Evolutionary conservation across 2,888 invertebrate genomes (phyloP).

Genomic region (Drosophila multiciliata): DNA sequence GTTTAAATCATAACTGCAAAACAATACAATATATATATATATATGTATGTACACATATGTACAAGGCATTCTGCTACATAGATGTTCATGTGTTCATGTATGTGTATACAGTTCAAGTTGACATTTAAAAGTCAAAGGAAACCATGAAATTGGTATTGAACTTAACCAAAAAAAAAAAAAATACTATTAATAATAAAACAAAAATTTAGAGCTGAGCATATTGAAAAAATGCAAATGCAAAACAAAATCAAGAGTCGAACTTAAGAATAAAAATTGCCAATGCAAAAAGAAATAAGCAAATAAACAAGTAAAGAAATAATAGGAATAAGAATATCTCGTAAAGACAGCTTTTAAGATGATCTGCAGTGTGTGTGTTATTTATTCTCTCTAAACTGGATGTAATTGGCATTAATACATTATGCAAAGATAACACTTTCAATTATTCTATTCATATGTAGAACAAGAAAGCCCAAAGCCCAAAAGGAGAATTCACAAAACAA

Average conservation of each 20-base stretch:
- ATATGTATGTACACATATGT: constrained; percentile 1
- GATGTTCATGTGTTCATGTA: background rate
- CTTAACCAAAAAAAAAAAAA: constrained; percentile 7
- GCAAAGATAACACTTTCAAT: constrained; percentile 11
- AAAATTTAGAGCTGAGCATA: constrained; percentile 31
- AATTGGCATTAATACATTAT: constrained; percentile 15
- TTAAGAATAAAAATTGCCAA: constrained; percentile 44
- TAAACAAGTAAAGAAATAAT: background rate
- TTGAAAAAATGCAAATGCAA: constrained; percentile 32
- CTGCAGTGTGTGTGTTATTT: constrained; percentile 14
- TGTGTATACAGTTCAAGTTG: background rate
- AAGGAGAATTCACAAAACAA: constrained; percentile 30
- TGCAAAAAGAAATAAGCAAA: background rate
- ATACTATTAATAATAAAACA: constrained; percentile 3
- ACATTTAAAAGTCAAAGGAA: constrained; percentile 3
- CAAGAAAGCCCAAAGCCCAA: constrained; percentile 34
- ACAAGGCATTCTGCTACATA: background rate
- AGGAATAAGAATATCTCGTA: constrained; percentile 13
- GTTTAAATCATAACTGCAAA: constrained; percentile 12
- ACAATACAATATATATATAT: constrained; percentile 14
- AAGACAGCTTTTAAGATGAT: constrained; percentile 38
- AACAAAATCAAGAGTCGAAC: constrained; percentile 53
- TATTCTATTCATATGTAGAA: constrained; percentile 43
- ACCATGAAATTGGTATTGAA: background rate
- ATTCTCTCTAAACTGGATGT: constrained; percentile 3